Evolutionary conservation across 2,113 vertebrate species (phyloP), one percentile per base, ranked within the genome.

Genomic region (Cygnus atratus): DNA sequence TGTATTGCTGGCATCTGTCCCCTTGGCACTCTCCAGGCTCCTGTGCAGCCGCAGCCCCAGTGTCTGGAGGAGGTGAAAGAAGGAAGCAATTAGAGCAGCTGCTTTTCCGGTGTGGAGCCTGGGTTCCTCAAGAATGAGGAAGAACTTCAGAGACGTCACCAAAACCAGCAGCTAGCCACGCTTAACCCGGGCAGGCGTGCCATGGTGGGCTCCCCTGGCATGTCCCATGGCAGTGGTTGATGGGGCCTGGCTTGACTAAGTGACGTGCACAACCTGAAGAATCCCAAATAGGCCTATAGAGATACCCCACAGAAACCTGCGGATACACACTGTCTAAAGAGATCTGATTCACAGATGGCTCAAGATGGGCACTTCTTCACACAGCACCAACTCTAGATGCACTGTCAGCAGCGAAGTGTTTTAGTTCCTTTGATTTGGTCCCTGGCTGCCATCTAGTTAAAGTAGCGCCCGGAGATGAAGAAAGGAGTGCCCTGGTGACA

Each of bases 111-210:
- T 1, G 0, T 44, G 62, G 58, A 83, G 33, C n/a, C 26, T 2
- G 18, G 12, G 33, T 54, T 63, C 76, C n/a, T 66, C 2, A 5
- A 62, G 92, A 95, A 90, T 1, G 19, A 92, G 79, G 85, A 95
- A 92, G 71, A 88, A 35, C 44, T 80, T 76, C 50, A 84, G 67
- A 73, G 72, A 86, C 16, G 4, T 41, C 54, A 29, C 18, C 41
- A 54, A 46, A 54, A 1, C 3, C 43, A 61, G 62, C 48, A 75
- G 48, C 24, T 1, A 3, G 14, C 18, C 0, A 0, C 1, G 2
- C 21, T 58, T 15, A 43, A 59, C 43, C 58, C 14, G 18, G n/a
- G 44, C 25, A 55, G 21, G 21, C 2, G 2, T 68, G 29, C 52
- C 66, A 21, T 0, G 0, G 50, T 5, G 26, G 15, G 20, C 8